These are phyloP conservation scores for Drosophila oshimai DNA, from an alignment of 1,140 invertebrate species.

Conservation along the genomic window DNA sequence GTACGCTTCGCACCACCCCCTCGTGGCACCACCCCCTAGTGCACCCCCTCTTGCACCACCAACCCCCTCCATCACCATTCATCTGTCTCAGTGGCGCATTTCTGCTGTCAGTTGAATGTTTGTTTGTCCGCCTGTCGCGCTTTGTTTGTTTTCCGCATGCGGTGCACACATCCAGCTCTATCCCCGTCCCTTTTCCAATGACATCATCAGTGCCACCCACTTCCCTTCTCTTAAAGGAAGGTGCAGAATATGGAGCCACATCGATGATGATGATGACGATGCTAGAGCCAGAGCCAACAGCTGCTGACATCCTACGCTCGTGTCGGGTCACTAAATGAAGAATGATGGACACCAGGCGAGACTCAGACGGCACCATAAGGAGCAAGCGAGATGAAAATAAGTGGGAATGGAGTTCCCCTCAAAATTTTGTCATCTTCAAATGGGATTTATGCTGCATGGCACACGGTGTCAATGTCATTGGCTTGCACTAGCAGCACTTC, in stretches of 20 bases:
- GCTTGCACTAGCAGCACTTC: neutral
- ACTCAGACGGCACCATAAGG: neutral
- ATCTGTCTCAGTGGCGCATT: constrained; percentile 46
- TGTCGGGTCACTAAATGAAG: constrained; percentile 78
- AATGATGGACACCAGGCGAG: constrained; percentile 60
- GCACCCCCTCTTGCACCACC: neutral
- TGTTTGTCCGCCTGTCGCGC: constrained; percentile 69
- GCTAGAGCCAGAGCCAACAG: constrained; percentile 40
- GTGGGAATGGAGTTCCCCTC: neutral
- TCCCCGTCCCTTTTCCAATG: neutral
- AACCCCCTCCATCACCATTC: constrained; percentile 22
- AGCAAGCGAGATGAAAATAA: neutral
- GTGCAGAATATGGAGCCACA: constrained; percentile 42
- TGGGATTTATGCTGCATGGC: constrained; percentile 59
- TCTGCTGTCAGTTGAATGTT: constrained; percentile 56
- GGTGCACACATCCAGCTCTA: constrained; percentile 23
- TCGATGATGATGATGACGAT: constrained; percentile 58
- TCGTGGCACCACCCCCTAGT: neutral
- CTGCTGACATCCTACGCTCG: constrained; percentile 65
- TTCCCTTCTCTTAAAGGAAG: neutral
- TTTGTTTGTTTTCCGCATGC: constrained; percentile 75
- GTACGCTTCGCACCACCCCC: constrained; percentile 6
- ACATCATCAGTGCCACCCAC: neutral
- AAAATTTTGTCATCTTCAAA: constrained; percentile 78
- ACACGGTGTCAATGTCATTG: constrained; percentile 23